Percentiles rank a stretch among this genome's conserved stretches.
Evolutionary conservation across 53 echinoderm and acorn worm genomes (phyloP).

Genomic region (Actinopyga echinites): DNA sequence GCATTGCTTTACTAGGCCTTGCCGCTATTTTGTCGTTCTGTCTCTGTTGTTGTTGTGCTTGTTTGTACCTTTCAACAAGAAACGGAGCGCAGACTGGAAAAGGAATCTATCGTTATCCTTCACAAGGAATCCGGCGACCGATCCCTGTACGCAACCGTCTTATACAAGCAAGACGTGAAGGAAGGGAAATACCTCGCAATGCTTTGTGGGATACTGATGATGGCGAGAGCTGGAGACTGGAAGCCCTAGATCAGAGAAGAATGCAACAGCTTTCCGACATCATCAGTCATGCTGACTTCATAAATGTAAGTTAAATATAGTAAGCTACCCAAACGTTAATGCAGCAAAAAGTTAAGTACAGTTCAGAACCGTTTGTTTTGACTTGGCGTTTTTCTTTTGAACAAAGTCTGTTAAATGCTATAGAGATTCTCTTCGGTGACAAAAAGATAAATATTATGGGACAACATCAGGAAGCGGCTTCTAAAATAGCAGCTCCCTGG

Average conservation of each 20-base stretch:
- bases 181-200: neutral
- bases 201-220: neutral
- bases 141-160: neutral
- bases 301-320: slow-evolving; percentile 19
- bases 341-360: no score
- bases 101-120: neutral
- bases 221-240: neutral
- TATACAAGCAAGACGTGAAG: neutral
- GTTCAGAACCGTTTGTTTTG: no score
- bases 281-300: slow-evolving; percentile 3
- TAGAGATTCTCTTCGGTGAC: no score
- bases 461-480: no score
- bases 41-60: neutral
- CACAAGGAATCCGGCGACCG: neutral
- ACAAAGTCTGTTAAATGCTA: no score
- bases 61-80: neutral
- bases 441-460: no score
- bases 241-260: neutral
- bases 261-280: slow-evolving; percentile 3
- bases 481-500: no score
- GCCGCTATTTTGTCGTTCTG: neutral
- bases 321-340: no score
- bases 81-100: neutral
- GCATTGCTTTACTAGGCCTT: neutral
- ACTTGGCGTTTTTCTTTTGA: no score